Conservation (phyloP, 2,888 invertebrate species). For the Parascotia fuliginaria region DNA sequence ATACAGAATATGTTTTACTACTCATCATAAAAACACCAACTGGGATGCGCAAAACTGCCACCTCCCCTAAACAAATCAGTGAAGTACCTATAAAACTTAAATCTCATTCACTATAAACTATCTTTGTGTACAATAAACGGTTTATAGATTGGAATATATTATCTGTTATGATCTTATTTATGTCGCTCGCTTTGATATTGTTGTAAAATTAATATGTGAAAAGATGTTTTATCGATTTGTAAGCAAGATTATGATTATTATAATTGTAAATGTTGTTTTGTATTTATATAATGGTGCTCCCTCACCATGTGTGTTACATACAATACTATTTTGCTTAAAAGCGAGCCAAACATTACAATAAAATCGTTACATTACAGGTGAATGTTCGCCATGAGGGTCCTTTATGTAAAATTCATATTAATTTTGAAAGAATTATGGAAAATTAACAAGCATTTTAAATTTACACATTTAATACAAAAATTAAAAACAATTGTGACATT, state of each 20-base stretch:
- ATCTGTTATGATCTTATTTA: slow-evolving; percentile 49
- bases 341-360: too few species aligned
- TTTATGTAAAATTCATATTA: too few species aligned
- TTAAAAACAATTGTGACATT: too few species aligned
- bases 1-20: slow-evolving; percentile 5
- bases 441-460: too few species aligned
- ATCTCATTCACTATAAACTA: slow-evolving; percentile 60
- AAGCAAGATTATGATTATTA: slow-evolving; percentile 2
- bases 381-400: too few species aligned
- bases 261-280: too few species aligned
- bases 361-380: too few species aligned
- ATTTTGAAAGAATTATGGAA: too few species aligned
- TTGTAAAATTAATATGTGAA: slow-evolving; percentile 24
- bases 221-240: slow-evolving; percentile 16
- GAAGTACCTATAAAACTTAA: slow-evolving; percentile 49
- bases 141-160: slow-evolving; percentile 66
- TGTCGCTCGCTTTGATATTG: slow-evolving; percentile 38
- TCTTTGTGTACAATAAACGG: slow-evolving; percentile 59
- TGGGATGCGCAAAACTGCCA: slow-evolving; percentile 1
- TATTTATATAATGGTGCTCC: too few species aligned
- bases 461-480: too few species aligned
- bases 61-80: slow-evolving; percentile 39
- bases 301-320: too few species aligned
- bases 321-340: too few species aligned
- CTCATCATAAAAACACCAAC: slow-evolving; percentile 8